Evolutionary conservation across 2,888 invertebrate genomes (phyloP).

Genomic region (Andrena bicolor): DNA sequence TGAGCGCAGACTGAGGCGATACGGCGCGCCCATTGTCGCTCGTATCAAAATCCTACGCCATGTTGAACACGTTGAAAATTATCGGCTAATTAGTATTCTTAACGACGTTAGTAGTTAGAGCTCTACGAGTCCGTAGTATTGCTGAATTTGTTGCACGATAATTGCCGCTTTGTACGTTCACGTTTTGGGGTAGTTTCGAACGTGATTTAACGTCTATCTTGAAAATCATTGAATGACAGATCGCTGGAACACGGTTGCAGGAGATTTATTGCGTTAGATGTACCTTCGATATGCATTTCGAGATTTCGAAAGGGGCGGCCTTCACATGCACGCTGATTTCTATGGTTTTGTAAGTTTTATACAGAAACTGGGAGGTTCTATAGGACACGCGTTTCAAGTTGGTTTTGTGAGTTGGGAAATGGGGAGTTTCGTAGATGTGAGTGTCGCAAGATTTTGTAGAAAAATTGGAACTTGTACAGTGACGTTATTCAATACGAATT

Average conservation of each 20-base stretch:
- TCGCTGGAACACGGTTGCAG: neutral
- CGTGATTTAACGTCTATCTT: neutral
- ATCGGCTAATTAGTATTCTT: slow-evolving; percentile 18
- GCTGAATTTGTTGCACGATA: slow-evolving; percentile 32
- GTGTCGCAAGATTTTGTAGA: neutral
- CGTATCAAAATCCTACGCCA: slow-evolving; percentile 25
- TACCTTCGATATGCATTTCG: slow-evolving; percentile 22
- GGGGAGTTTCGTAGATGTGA: neutral
- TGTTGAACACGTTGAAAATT: slow-evolving; percentile 24
- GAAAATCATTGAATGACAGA: neutral
- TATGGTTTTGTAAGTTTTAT: neutral
- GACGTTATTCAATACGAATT: neutral
- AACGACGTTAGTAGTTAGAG: slow-evolving; percentile 21
- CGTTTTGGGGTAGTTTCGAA: neutral
- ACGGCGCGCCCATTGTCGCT: neutral
- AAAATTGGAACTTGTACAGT: neutral
- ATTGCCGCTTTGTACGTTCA: neutral
- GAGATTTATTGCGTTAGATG: neutral
- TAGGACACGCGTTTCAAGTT: neutral
- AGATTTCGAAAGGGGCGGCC: neutral
- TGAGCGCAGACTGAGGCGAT: neutral
- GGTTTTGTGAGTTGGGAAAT: no score
- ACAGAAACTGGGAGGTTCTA: neutral
- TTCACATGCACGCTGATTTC: neutral
- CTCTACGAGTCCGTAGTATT: slow-evolving; percentile 30